A percentile compares a stretch with the other conserved stretches of the same genome.
Conservation (phyloP, 2,888 invertebrate species). For the Thereva unica region DNA sequence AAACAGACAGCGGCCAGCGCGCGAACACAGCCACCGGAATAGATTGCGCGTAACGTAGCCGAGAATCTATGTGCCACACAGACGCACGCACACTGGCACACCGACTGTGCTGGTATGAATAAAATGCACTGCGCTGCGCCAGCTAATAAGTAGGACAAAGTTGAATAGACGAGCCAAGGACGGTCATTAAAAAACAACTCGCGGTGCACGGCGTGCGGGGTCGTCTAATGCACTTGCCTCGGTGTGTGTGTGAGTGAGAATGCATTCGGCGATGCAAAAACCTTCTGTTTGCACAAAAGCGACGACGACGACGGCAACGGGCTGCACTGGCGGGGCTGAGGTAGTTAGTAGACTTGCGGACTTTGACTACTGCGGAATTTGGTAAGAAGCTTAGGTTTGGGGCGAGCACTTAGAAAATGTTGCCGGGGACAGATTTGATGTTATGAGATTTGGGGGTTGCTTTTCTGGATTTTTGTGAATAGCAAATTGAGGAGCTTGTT, state of each 20-base stretch:
- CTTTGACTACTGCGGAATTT: no score
- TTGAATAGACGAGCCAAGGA: slow-evolving; percentile 61
- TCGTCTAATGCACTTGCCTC: slow-evolving; percentile 29
- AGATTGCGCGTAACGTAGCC: slow-evolving; percentile 34
- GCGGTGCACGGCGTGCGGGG: slow-evolving; percentile 22
- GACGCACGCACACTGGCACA: slow-evolving; percentile 24
- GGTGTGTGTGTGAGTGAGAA: slow-evolving; percentile 19
- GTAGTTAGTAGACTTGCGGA: no score
- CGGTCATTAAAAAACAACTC: slow-evolving; percentile 45
- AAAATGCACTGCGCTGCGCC: slow-evolving; percentile 45
- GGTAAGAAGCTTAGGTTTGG: no score
- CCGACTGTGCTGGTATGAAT: background rate
- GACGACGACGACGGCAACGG: no score
- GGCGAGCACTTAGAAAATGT: no score
- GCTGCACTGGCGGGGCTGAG: no score
- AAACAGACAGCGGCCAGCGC: slow-evolving; percentile 22
- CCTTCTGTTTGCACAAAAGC: no score
- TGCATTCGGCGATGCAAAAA: background rate
- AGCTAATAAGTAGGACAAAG: slow-evolving; percentile 59
- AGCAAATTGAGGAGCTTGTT: no score
- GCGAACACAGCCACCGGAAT: slow-evolving; percentile 29
- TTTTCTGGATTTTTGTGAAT: no score
- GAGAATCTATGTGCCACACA: slow-evolving; percentile 23
- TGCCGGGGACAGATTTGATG: no score
- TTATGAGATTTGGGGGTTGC: no score